phyloP scores from a whole-genome alignment of 1,140 invertebrate species.

The Cyphomyrmex costatus region DNA sequence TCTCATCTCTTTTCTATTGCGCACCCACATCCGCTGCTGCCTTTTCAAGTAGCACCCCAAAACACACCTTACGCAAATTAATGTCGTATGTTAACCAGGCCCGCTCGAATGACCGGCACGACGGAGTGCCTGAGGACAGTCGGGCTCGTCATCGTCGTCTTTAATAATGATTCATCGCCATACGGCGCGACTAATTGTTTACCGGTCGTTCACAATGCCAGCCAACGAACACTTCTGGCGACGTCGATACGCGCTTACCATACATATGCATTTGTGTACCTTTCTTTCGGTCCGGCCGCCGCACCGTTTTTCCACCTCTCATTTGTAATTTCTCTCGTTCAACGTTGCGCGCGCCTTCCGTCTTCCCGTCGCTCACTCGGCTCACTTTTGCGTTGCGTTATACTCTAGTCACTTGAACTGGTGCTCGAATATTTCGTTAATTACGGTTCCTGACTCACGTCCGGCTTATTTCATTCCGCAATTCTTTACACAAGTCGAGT shows the following conservation, averaged over 20 bases:
- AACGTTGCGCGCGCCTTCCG: conserved; percentile 38
- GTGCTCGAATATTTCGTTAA: conserved; percentile 34
- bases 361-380: conserved; percentile 22
- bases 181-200: conserved; percentile 78
- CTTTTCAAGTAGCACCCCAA: conserved; percentile 74
- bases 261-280: conserved; percentile 67
- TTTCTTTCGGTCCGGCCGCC: conserved; percentile 58
- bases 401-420: background rate
- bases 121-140: conserved; percentile 67
- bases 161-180: conserved; percentile 78
- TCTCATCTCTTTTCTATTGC: conserved; percentile 73
- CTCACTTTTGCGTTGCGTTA: conserved; percentile 39
- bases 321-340: conserved; percentile 62
- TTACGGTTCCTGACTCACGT: conserved; percentile 11
- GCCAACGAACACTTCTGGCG: conserved; percentile 60
- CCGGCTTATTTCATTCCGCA: conserved; percentile 27
- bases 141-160: conserved; percentile 72
- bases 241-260: conserved; percentile 60
- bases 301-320: conserved; percentile 57
- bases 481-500: conserved; percentile 9
- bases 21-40: conserved; percentile 76
- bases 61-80: conserved; percentile 79
- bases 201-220: conserved; percentile 71
- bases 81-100: conserved; percentile 72
- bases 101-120: conserved; percentile 65